Evolutionary conservation across 2,797 vertebrate species (phyloP), one percentile per base, ranked within the genome.

Genomic region (Lepus oiostolus): DNA sequence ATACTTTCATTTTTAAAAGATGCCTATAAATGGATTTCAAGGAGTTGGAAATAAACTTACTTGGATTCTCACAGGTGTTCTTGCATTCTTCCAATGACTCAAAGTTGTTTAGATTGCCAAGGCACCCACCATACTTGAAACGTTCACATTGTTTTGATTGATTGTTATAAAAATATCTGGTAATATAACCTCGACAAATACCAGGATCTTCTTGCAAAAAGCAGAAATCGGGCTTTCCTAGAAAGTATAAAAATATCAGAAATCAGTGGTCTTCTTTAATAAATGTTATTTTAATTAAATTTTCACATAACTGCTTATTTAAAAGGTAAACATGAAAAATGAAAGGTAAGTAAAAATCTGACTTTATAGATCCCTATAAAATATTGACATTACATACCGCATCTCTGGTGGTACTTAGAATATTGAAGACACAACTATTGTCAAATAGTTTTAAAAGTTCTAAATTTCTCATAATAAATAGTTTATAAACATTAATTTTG

Each of bases 21-120:
- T n/a, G 28, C 3, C 14, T 22, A 30, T 26, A 38, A 63, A n/a
- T 28, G 21, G 63, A 70, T n/a, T 71, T 50, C 72, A 72, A 42
- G 11, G 22, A 88, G n/a, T 58, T 12, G n/a, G 72, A 93, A 84
- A 50, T 7, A 11, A n/a, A 96, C 98, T 96, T 97, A 99, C 99
- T 92, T 87, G 92, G 63, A 67, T 97, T 97, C 80, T 98, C 97
- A 96, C 99, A 99, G 92, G 95, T 98, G 1, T 58, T 90, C 95
- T 98, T 98, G 97, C 99, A 99, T 50, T 98, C 98, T 13, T 97
- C 97, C 96, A 99, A 75, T 22, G 96, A 98, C 90, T 70, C 96
- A 97, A 99, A 99, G 97, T 99, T 99, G 98, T 99, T 99, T 91
- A 97, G 98, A 85, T 99, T 99, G 94, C 99, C 99, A 1, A 99